Conservation (phyloP, 2,113 vertebrate genomes). For the Cavia porcellus region DNA sequence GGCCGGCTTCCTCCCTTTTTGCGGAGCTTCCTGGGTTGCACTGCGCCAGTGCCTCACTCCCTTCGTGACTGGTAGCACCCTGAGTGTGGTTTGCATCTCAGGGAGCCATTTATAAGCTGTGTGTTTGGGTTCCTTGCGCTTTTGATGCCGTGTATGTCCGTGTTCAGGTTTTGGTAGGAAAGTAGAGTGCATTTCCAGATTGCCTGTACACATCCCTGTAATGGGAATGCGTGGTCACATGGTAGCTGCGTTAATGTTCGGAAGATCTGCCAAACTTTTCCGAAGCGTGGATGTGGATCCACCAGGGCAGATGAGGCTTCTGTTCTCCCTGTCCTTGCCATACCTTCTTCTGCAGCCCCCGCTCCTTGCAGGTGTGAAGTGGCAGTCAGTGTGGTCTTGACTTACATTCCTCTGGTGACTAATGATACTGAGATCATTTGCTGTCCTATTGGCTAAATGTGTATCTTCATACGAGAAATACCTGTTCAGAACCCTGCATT, state of each 20-base stretch:
- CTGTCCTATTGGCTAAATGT: neutral
- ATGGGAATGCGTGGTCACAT: neutral
- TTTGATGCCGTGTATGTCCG: neutral
- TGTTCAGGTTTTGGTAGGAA: slow-evolving; percentile 17
- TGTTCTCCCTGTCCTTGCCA: neutral
- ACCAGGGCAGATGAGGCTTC: neutral
- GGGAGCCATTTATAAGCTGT: neutral
- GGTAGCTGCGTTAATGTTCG: neutral
- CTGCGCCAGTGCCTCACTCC: neutral
- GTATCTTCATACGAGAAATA: neutral
- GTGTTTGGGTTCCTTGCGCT: neutral
- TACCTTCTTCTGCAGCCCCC: neutral
- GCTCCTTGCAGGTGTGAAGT: neutral
- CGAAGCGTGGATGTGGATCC: neutral
- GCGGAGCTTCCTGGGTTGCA: neutral
- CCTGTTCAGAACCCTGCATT: neutral
- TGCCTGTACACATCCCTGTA: neutral
- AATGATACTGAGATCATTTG: neutral
- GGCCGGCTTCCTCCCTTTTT: neutral
- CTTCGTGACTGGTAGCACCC: neutral
- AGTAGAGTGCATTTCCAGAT: slow-evolving; percentile 8
- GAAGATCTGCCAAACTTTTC: neutral
- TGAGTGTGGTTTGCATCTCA: neutral
- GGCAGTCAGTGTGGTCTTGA: neutral
- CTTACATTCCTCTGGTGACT: neutral